phyloP scores from a whole-genome alignment of 2,888 invertebrate species.

The Limenitis camilla region DNA sequence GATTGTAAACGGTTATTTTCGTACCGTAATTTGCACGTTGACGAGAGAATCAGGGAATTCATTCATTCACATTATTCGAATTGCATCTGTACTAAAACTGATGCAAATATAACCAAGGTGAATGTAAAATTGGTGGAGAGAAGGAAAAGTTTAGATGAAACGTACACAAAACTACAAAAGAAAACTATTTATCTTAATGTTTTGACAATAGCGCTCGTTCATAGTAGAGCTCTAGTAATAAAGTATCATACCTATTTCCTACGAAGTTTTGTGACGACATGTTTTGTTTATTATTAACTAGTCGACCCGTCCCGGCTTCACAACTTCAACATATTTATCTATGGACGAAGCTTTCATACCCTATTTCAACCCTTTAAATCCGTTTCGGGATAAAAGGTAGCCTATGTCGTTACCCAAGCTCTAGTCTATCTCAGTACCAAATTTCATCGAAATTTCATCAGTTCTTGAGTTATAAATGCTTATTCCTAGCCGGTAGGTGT shows the following conservation, averaged over 20 bases:
- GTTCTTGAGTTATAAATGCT: too few species aligned
- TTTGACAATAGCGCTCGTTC: background rate
- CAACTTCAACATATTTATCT: too few species aligned
- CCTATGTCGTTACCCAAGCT: too few species aligned
- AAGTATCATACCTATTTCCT: background rate
- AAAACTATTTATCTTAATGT: constrained; percentile 11
- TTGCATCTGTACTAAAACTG: constrained; percentile 14
- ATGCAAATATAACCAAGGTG: constrained; percentile 21
- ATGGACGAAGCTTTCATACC: too few species aligned
- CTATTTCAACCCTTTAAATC: too few species aligned
- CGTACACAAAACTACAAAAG: constrained; percentile 11
- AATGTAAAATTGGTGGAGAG: constrained; percentile 18
- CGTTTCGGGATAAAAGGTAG: too few species aligned
- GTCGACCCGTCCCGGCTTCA: too few species aligned
- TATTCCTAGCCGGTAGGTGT: too few species aligned
- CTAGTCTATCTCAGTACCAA: too few species aligned
- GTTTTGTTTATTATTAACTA: too few species aligned
- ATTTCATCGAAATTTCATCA: too few species aligned
- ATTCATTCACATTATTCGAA: constrained; percentile 19
- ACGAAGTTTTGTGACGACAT: background rate
- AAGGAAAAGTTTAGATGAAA: constrained; percentile 4
- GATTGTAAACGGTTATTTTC: background rate
- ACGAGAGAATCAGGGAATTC: constrained; percentile 1
- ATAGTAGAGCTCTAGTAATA: background rate
- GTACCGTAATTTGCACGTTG: background rate